These are phyloP conservation scores for Bombus superbus DNA, from an alignment of 1,140 invertebrate genomes.

Conservation along the genomic window DNA sequence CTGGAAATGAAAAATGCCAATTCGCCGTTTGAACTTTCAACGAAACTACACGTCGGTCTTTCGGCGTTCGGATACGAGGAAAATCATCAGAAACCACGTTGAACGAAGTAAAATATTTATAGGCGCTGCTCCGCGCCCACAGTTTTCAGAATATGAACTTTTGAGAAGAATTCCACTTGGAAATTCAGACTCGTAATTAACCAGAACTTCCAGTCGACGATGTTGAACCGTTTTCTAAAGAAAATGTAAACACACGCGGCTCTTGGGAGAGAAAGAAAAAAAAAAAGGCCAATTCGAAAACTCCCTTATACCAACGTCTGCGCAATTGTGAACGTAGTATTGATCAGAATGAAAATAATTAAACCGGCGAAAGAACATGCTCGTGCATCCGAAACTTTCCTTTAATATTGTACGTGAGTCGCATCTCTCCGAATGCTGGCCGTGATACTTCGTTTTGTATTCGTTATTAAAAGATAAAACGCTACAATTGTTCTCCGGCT, in stretches of 20 bases:
- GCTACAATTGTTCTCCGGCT: background rate
- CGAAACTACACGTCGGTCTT: background rate
- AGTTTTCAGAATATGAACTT: conserved; percentile 12
- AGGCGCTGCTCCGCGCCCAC: background rate
- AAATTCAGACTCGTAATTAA: conserved; percentile 17
- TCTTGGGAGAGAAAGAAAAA: background rate
- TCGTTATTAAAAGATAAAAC: conserved; percentile 2
- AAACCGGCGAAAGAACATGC: conserved; percentile 14
- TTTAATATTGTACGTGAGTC: conserved; percentile 21
- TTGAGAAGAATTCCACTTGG: background rate
- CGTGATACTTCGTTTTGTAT: background rate
- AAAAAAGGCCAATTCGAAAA: background rate
- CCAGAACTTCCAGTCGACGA: background rate
- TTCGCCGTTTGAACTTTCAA: background rate
- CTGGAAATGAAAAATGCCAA: background rate
- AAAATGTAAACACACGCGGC: conserved; percentile 11
- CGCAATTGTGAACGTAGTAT: conserved; percentile 26
- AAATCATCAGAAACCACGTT: background rate
- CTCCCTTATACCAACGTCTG: background rate
- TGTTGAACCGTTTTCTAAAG: conserved; percentile 18
- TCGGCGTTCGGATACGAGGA: background rate
- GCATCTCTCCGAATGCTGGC: background rate
- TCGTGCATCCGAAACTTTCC: conserved; percentile 2
- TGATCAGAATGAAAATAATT: conserved; percentile 33
- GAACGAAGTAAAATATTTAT: conserved; percentile 26